Percentiles rank a stretch among this genome's conserved stretches.
phyloP scores from a whole-genome alignment of 2,797 vertebrate species.

The Chiroxiphia lanceolata region DNA sequence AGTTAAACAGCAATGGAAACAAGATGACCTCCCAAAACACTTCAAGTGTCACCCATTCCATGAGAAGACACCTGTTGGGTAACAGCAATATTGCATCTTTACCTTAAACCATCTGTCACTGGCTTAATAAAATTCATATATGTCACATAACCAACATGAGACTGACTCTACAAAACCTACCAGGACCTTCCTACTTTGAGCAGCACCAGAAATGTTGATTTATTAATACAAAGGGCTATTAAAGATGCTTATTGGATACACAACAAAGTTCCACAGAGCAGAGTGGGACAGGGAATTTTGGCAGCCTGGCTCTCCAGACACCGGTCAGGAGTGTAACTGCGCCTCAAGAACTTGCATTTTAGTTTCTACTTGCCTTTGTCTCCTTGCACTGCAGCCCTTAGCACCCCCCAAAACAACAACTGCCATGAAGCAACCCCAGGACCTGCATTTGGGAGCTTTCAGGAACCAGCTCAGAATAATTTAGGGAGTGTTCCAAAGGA shows the following conservation, averaged over 20 bases:
- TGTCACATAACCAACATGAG: not conserved
- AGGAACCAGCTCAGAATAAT: not conserved
- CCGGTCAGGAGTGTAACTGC: not conserved
- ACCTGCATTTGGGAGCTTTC: not conserved
- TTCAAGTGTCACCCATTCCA: not conserved
- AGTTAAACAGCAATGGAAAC: not conserved
- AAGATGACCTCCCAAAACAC: not conserved
- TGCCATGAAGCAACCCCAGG: not conserved
- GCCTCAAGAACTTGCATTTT: not conserved
- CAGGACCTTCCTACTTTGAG: not conserved
- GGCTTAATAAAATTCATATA: not conserved
- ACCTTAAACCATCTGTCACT: not conserved
- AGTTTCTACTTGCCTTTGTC: not conserved
- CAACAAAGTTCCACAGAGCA: rapidly evolving
- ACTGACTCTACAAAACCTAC: not conserved
- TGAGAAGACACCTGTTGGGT: rapidly evolving
- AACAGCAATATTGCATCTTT: not conserved
- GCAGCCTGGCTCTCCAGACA: not conserved
- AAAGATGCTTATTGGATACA: not conserved
- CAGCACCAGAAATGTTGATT: not conserved
- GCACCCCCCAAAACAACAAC: not conserved
- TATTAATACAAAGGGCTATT: not conserved
- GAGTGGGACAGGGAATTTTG: not conserved
- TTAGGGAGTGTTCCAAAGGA: rapidly evolving
- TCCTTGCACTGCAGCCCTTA: not conserved